Evolutionary conservation across 1,140 invertebrate species (phyloP), one percentile per base, ranked within the genome.

Genomic region (Dufourea novaeangliae): DNA sequence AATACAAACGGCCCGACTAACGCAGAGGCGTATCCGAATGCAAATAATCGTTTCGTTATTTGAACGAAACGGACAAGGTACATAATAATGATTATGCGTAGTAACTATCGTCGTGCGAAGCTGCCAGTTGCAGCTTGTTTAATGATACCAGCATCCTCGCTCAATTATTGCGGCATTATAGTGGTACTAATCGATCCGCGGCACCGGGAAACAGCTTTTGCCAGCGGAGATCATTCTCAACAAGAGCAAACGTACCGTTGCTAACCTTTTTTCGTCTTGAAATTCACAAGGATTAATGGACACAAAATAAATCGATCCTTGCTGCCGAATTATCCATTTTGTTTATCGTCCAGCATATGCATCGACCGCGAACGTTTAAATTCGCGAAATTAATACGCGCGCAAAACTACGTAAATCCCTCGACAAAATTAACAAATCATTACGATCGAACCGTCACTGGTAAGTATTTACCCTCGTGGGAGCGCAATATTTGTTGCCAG

Each of bases 181-280:
- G 67, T 25, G n/a, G 5, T 37, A 22, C 17, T 62, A 77, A 77
- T 70, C 41, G 39, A 70, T 70, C 41, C 39, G 22, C n/a, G 22
- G 3, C 32, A 44, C 10, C 25, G 22, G n/a, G 27, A 25, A 41
- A 32, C 20, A 41, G 56, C 20, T 56, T 61, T 59, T 27, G 41
- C 25, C 20, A 2, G 1, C 12, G 25, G 10, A 12, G 29, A 25
- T 37, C 29, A 22, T 22, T 8, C 29, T 20, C 5, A 27, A 27
- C 11, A 11, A 32, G 17, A 32, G 64, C 22, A n/a, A 17, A 11
- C 41, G 25, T 37, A 12, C n/a, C 6, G 2, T 67, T 44, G 17
- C 37, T 20, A n/a, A n/a, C n/a, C n/a, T n/a, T n/a, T n/a, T n/a
- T n/a, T n/a, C n/a, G n/a, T n/a, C n/a, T n/a, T n/a, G n/a, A n/a